A percentile compares a stretch with the other conserved stretches of the same genome.
Conservation (phyloP, 2,888 invertebrate species). For the Eremobia ochroleuca region DNA sequence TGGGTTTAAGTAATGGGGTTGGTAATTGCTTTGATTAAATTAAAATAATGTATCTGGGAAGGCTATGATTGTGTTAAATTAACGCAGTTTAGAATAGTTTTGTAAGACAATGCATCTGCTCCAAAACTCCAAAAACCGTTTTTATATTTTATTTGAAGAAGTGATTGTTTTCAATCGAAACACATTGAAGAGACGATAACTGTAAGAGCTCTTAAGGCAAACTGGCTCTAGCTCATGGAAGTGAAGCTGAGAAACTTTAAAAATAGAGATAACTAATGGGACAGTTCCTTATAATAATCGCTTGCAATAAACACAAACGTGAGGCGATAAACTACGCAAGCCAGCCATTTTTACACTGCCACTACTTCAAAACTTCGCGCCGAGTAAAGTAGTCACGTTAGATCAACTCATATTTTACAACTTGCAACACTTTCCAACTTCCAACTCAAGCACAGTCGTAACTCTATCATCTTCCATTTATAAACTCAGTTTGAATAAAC, state of each 20-base stretch:
- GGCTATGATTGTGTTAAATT: no score
- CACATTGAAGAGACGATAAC: background rate
- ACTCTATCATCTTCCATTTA: constrained; percentile 58
- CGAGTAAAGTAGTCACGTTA: constrained; percentile 55
- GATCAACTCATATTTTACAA: constrained; percentile 67
- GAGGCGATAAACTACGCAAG: constrained; percentile 49
- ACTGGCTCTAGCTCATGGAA: background rate
- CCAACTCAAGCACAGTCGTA: constrained; percentile 43
- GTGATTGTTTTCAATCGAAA: background rate
- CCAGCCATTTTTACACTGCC: constrained; percentile 59
- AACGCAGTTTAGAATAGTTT: no score
- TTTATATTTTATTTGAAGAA: background rate
- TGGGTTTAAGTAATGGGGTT: constrained; percentile 7
- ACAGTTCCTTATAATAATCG: constrained; percentile 51
- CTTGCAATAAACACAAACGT: constrained; percentile 55
- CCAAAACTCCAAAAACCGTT: background rate
- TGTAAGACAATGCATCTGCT: fast-evolving
- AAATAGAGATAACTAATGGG: constrained; percentile 41
- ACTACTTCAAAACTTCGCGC: constrained; percentile 53
- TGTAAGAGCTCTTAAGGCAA: background rate
- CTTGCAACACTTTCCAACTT: constrained; percentile 53
- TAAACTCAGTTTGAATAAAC: constrained; percentile 46
- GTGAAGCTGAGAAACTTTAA: background rate
- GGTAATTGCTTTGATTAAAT: constrained; percentile 23
- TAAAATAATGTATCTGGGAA: background rate